Evolutionary conservation across 2,113 vertebrate species (phyloP), one percentile per base, ranked within the genome.

Genomic region (Apistogramma diplotaenia): DNA sequence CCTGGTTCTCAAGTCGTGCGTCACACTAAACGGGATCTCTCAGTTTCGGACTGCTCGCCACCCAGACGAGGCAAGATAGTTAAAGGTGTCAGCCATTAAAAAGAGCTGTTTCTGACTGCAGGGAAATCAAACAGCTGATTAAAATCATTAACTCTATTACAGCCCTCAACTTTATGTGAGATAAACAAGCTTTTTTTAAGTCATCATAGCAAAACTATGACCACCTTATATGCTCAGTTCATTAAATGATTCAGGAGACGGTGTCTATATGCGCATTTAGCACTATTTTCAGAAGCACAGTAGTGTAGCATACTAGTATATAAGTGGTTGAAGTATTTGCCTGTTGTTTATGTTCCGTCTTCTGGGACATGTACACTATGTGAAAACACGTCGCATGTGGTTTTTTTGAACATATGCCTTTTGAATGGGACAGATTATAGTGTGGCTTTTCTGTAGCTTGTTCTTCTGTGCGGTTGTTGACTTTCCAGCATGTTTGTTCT

Each of bases 401-500:
- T 81, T 59, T 71, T 71, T 80, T 74, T 16, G 57, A 43, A n/a
- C 72, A 43, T 71, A 40, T 58, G 29, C 61, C 73, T 49, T 61
- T 33, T 87, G 37, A 84, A 71, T 67, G 12, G 13, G 77, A 51
- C 16, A 51, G 83, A 85, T 84, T 76, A 85, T 1, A 23, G 33
- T 25, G 59, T 49, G 58, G 57, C 29, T 82, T 77, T 35, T 53
- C 70, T 62, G 25, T 15, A 54, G 21, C 60, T 84, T 43, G 65
- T 59, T 31, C 54, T 56, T 58, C 15, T 65, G 61, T 25, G 19
- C 31, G 18, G 60, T 59, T 40, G 62, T 61, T 83, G 82, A 43
- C 76, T 53, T 74, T 49, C 62, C 40, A 9, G n/a, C 2, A 1
- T 82, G 74, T 87, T 85, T 88, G 84, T 76, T 78, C 88, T 87